Evolutionary conservation across 2,888 invertebrate species (phyloP).

Genomic region (Eupithecia inturbata): DNA sequence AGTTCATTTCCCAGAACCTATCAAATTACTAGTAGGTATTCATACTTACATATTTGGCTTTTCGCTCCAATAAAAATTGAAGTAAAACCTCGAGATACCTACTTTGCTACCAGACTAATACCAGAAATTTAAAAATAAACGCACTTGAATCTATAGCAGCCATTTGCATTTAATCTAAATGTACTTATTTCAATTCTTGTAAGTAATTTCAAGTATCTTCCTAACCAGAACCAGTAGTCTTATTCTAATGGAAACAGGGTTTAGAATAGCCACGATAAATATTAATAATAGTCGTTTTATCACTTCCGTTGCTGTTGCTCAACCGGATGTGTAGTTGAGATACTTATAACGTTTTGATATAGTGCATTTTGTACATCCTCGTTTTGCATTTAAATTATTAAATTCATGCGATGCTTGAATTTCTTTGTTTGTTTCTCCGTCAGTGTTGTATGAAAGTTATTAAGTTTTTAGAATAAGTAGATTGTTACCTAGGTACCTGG

Average conservation of each 20-base stretch:
- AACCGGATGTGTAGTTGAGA: conserved; percentile 41
- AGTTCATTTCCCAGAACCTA: too few species aligned
- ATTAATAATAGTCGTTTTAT: conserved; percentile 31
- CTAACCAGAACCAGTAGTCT: neutral
- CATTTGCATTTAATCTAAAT: neutral
- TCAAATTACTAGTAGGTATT: too few species aligned
- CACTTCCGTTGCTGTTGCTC: conserved; percentile 33
- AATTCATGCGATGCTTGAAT: conserved; percentile 3
- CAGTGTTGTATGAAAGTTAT: neutral
- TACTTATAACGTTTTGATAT: conserved; percentile 40
- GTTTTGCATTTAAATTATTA: conserved; percentile 35
- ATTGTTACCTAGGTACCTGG: too few species aligned
- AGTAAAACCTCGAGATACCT: neutral
- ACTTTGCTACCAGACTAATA: neutral
- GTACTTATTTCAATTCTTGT: neutral
- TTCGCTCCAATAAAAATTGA: neutral
- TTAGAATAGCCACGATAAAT: conserved; percentile 23
- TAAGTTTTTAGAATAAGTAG: too few species aligned
- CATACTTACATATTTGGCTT: too few species aligned
- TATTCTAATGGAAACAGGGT: conserved; percentile 22
- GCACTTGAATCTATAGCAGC: conserved; percentile 5
- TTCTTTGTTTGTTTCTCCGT: neutral
- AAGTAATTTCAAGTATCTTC: conserved; percentile 8
- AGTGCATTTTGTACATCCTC: conserved; percentile 41
- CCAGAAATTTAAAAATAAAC: conserved; percentile 3